phyloP scores from a whole-genome alignment of 2,888 invertebrate genomes.

The Elaeidobius kamerunicus region DNA sequence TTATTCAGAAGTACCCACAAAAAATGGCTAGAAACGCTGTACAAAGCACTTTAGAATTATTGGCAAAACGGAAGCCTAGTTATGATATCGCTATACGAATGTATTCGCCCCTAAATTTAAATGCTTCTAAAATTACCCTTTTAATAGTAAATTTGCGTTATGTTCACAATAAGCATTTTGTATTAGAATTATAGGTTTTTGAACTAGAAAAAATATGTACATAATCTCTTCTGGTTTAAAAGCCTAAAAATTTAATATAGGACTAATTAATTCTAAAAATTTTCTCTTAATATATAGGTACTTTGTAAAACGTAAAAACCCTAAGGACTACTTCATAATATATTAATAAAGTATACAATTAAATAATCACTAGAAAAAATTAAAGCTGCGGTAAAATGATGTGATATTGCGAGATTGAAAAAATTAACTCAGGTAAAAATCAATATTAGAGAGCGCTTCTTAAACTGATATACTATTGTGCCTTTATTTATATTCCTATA shows the following conservation, averaged over 20 bases:
- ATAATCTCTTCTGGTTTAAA: not conserved
- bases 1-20: too few species aligned
- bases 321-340: slow-evolving; percentile 9
- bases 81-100: slow-evolving; percentile 13
- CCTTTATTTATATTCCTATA: too few species aligned
- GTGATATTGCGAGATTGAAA: not conserved
- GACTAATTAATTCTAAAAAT: slow-evolving; percentile 10
- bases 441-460: not conserved
- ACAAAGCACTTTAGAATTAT: not conserved
- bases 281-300: slow-evolving; percentile 16
- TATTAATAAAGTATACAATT: slow-evolving; percentile 15
- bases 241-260: not conserved
- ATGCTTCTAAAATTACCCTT: slow-evolving; percentile 11
- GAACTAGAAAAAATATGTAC: slow-evolving; percentile 1
- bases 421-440: slow-evolving; percentile 1
- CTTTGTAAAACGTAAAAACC: slow-evolving; percentile 17
- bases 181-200: not conserved
- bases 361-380: slow-evolving; percentile 28
- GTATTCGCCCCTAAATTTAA: slow-evolving; percentile 10
- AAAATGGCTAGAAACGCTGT: too few species aligned
- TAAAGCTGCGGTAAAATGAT: slow-evolving; percentile 25
- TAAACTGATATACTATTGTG: not conserved
- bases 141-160: slow-evolving; percentile 15
- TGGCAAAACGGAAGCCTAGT: not conserved
- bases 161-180: slow-evolving; percentile 23